A percentile compares a stretch with the other conserved stretches of the same genome.
These are phyloP conservation scores for Atta cephalotes DNA, from an alignment of 1,140 invertebrate genomes.

Conservation along the genomic window DNA sequence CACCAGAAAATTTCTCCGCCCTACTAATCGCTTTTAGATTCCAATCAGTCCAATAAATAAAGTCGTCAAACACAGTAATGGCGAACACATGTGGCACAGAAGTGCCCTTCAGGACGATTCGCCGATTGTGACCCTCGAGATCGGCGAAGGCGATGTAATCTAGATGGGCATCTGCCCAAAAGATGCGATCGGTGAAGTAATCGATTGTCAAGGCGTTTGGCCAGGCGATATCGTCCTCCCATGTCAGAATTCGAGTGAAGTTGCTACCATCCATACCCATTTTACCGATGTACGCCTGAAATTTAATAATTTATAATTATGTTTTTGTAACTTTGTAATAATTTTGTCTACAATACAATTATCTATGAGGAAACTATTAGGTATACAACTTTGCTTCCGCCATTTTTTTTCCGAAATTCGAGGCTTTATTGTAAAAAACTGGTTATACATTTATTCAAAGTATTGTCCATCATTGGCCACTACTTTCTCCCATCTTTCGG, in stretches of 20 bases:
- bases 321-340: not conserved
- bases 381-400: too few relatives aligned
- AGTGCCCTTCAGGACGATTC: slow-evolving; percentile 92
- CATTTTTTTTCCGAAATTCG: too few relatives aligned
- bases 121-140: slow-evolving; percentile 94
- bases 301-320: slow-evolving; percentile 10
- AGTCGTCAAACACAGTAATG: slow-evolving; percentile 96
- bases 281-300: slow-evolving; percentile 97
- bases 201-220: slow-evolving; percentile 99
- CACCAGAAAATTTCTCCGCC: slow-evolving; percentile 96
- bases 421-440: too few relatives aligned
- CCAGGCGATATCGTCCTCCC: slow-evolving; percentile 98
- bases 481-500: too few relatives aligned
- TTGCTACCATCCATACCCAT: slow-evolving; percentile 99
- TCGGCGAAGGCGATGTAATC: slow-evolving; percentile 98
- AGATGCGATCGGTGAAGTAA: slow-evolving; percentile 97
- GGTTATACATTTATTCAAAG: too few relatives aligned
- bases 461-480: too few relatives aligned
- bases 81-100: slow-evolving; percentile 98
- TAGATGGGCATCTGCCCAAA: slow-evolving; percentile 99
- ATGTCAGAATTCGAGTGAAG: slow-evolving; percentile 95
- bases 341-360: not conserved
- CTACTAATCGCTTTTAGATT: slow-evolving; percentile 95
- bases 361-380: not conserved
- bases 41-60: slow-evolving; percentile 99